Percentiles rank a stretch among this genome's conserved stretches.
These are phyloP conservation scores for Acromyrmex charruanus DNA, from an alignment of 1,140 invertebrate genomes.

Conservation along the genomic window DNA sequence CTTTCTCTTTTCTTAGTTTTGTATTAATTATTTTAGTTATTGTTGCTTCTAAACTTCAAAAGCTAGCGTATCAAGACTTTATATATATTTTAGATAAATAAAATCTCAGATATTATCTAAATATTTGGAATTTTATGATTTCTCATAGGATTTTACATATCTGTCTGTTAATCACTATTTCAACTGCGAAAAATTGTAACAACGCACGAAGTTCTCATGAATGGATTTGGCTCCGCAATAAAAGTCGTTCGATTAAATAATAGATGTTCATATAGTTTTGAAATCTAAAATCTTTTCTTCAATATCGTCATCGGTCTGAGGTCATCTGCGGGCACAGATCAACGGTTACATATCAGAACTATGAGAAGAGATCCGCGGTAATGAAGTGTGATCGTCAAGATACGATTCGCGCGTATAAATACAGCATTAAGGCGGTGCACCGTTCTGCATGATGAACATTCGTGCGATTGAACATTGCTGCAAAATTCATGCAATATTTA, in stretches of 20 bases:
- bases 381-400: constrained; percentile 35
- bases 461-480: background rate
- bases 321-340: constrained; percentile 13
- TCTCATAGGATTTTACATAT: background rate
- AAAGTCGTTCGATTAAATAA: background rate
- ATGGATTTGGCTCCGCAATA: background rate
- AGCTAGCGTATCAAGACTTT: background rate
- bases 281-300: background rate
- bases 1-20: background rate
- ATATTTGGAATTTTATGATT: background rate
- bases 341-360: constrained; percentile 9
- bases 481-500: background rate
- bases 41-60: background rate
- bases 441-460: constrained; percentile 41
- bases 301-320: constrained; percentile 12
- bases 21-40: background rate
- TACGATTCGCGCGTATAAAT: constrained; percentile 32
- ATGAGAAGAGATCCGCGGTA: constrained; percentile 28
- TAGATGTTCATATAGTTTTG: background rate
- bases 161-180: background rate
- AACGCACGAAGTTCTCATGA: background rate
- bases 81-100: background rate
- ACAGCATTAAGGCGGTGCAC: constrained; percentile 9
- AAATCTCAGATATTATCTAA: background rate
- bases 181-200: background rate